Evolutionary conservation across 1,140 invertebrate species (phyloP), one percentile per base, ranked within the genome.

Genomic region (Drosophila teissieri): DNA sequence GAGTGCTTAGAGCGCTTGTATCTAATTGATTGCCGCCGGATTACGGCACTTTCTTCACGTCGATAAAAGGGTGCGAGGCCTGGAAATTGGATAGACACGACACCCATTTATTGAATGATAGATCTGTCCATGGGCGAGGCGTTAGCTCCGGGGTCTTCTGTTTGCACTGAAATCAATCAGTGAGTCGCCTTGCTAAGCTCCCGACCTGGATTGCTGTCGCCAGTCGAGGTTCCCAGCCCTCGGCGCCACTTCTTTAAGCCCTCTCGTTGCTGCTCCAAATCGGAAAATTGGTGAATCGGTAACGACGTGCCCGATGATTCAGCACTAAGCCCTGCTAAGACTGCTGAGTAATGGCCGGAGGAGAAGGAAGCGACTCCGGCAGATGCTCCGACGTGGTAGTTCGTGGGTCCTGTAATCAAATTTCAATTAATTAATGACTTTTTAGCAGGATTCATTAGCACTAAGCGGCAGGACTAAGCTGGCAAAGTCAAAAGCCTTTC

Each of bases 361-460:
- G 40, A n/a, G 11, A 12, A 19, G 12, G 6, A 2, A 7, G 22
- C 5, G 0, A 24, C 14, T n/a, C 17, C 12, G 44, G 34, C 24
- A 40, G 51, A 74, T 52, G 60, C 36, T 36, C 54, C 42, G 51
- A 40, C 56, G 55, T 24, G 53, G 58, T 36, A 45, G 54, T 49
- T 17, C 27, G 40, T 39, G 49, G 61, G 53, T 78, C 73, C 82
- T 86, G 78, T 65, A 72, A 76, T 65, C 52, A 72, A 78, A 74
- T 69, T 69, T 73, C 83, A 88, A 88, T 88, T 88, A 88, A 88
- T 88, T 88, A 88, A 88, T 88, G 84, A 72, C 70, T 89, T 83
- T 88, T 79, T 70, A 83, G 72, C 79, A 73, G 75, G 73, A 80
- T 88, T 88, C 84, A 89, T 88, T 88, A 83, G 80, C 83, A 61